A percentile compares a stretch with the other conserved stretches of the same genome.
These are phyloP conservation scores for Timema cristinae DNA, from an alignment of 2,888 invertebrate species.

Conservation along the genomic window DNA sequence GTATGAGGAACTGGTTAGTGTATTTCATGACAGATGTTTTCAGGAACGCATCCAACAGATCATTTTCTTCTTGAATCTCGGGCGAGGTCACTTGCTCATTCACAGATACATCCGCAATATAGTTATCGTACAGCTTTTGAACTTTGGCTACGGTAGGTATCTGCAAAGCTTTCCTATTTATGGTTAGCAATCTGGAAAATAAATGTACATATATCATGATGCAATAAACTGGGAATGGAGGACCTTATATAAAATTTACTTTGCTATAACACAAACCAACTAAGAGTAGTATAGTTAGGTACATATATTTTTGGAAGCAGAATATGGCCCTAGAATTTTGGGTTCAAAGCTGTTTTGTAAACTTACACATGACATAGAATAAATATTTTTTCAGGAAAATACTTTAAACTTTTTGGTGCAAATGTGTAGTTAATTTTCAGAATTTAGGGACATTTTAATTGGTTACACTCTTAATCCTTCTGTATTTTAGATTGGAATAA, in stretches of 20 bases:
- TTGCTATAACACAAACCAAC: too few relatives aligned
- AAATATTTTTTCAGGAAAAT: too few relatives aligned
- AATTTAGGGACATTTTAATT: too few relatives aligned
- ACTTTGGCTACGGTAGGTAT: slow-evolving; percentile 72
- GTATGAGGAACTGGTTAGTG: slow-evolving; percentile 61
- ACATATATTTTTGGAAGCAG: too few relatives aligned
- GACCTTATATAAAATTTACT: neutral
- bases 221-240: neutral
- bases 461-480: too few relatives aligned
- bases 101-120: slow-evolving; percentile 67
- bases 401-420: too few relatives aligned
- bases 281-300: too few relatives aligned
- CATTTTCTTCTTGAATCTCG: slow-evolving; percentile 63
- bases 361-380: too few relatives aligned
- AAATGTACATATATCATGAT: neutral
- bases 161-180: slow-evolving; percentile 59
- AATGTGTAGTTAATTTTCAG: too few relatives aligned
- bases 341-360: too few relatives aligned
- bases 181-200: slow-evolving; percentile 59
- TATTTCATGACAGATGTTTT: slow-evolving; percentile 70
- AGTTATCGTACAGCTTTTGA: slow-evolving; percentile 74
- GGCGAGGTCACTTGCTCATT: slow-evolving; percentile 69
- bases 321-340: too few relatives aligned
- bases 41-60: slow-evolving; percentile 73
- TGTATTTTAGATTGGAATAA: too few relatives aligned